Percentiles rank a stretch among this genome's conserved stretches.
These are phyloP conservation scores for Heliocidaris erythrogramma DNA, from an alignment of 35 echinoderm and acorn worm species.

Conservation along the genomic window DNA sequence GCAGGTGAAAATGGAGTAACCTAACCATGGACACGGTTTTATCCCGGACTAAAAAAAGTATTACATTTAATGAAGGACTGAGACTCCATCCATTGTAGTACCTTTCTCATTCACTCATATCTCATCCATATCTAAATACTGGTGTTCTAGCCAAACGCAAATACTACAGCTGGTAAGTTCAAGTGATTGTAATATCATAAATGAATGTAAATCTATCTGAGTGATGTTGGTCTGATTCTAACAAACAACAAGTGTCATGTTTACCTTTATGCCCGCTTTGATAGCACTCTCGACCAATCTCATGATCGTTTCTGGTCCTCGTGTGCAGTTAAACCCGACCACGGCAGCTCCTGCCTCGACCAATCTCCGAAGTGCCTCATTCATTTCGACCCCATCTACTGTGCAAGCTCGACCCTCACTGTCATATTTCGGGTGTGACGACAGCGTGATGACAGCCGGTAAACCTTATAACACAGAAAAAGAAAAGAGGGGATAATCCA, in stretches of 20 bases:
- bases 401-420: slow-evolving; percentile 62
- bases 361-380: slow-evolving; percentile 64
- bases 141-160: too few relatives aligned
- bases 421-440: slow-evolving; percentile 28
- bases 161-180: too few relatives aligned
- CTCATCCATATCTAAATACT: too few relatives aligned
- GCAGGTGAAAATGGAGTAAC: too few relatives aligned
- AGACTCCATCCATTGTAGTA: too few relatives aligned
- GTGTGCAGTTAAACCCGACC: slow-evolving; percentile 81
- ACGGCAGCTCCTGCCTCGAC: slow-evolving; percentile 79
- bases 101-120: too few relatives aligned
- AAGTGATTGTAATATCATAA: too few relatives aligned
- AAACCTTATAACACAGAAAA: slow-evolving; percentile 29
- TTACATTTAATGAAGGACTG: too few relatives aligned
- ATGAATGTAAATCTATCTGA: too few relatives aligned
- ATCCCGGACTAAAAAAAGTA: too few relatives aligned
- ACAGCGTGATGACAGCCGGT: slow-evolving; percentile 68
- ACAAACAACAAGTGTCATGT: neutral
- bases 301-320: slow-evolving; percentile 78
- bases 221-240: too few relatives aligned
- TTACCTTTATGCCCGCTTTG: slow-evolving; percentile 23
- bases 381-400: slow-evolving; percentile 60
- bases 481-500: neutral
- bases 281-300: slow-evolving; percentile 50
- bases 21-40: too few relatives aligned